Base-by-base conservation (phyloP, 2,888 invertebrate species). In the Drosophila melanosoma region DNA sequence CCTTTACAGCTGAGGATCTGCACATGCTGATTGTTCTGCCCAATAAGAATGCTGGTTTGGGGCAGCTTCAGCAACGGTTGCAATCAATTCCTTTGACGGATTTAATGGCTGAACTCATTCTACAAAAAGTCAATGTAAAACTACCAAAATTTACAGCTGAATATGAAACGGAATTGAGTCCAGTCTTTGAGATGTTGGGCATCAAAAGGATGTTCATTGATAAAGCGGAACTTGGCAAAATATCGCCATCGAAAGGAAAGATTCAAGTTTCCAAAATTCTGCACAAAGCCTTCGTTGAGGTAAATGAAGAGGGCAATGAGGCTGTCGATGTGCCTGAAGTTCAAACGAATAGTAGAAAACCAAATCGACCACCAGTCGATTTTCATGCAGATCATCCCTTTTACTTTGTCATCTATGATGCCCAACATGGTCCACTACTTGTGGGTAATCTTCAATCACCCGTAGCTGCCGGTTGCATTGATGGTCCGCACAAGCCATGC, bases 211-310 rank as follows among this genome's bases (percentile, higher is more conserved):
- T 97, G 74, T 97, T 97, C 89, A 75, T 89, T 8, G 57, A 81
- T 3, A 15, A 65, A 10, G 11, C 96, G 0, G 94, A 97, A 70
- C 94, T 97, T 75, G 93, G 93, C 1, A 95, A 95, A 5, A 93
- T 97, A 36, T 90, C 96, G 45, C 93, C 94, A 8, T 26, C 42
- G 80, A 74, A 4, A 0, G 42, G 0, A 93, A 94, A 74, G 78
- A 83, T 0, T 12, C 92, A 88, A 54, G 96, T 97, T 0, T 95
- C 95, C 38, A 95, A 96, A 85, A 96, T 96, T 1, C 91, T 97
- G 2, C 98, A 98, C 90, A 97, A 98, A 91, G 96, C 97, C 0
- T 97, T 96, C 90, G 96, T 98, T 79, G 96, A 97, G 90, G 96
- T 97, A 0, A 96, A 97, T 90, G 98, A 98, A 90, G 96, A 96